phyloP scores from a whole-genome alignment of 2,888 invertebrate species.

The Taphrorychus bicolor region DNA sequence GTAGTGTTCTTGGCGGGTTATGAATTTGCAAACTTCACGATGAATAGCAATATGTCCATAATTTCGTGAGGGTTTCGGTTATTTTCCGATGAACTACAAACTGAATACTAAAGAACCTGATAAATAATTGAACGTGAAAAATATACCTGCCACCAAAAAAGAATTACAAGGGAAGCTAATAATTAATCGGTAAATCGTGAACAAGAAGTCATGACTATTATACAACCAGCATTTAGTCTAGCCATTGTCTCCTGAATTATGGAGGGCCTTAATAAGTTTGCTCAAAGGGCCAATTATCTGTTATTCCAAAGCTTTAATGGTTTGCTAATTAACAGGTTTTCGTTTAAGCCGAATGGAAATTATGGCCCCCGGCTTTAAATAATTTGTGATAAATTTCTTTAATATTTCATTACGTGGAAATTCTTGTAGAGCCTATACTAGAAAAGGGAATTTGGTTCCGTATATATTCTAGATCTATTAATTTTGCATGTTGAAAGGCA shows the following conservation, averaged over 20 bases:
- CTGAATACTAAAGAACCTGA: background rate
- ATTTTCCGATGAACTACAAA: background rate
- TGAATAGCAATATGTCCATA: constrained; percentile 19
- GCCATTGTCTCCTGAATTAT: constrained; percentile 48
- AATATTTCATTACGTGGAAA: too few species aligned
- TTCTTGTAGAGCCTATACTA: too few species aligned
- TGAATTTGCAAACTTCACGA: constrained; percentile 11
- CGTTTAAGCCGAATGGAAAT: constrained; percentile 45
- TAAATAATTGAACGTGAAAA: background rate
- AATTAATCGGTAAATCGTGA: constrained; percentile 34
- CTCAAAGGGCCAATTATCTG: constrained; percentile 47
- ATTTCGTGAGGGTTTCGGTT: background rate
- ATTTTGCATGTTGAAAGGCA: too few species aligned
- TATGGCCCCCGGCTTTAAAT: constrained; percentile 33
- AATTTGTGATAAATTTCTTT: constrained; percentile 30
- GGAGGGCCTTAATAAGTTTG: constrained; percentile 44
- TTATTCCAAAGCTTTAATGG: constrained; percentile 48
- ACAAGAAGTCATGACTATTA: constrained; percentile 43
- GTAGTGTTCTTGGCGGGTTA: constrained; percentile 9
- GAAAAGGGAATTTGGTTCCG: too few species aligned
- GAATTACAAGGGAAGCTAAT: background rate
- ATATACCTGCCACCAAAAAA: background rate
- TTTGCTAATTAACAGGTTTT: constrained; percentile 49
- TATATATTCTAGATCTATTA: too few species aligned
- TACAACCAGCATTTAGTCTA: constrained; percentile 45